phyloP scores from a whole-genome alignment of 2,888 invertebrate genomes.

The Morpho helenor region DNA sequence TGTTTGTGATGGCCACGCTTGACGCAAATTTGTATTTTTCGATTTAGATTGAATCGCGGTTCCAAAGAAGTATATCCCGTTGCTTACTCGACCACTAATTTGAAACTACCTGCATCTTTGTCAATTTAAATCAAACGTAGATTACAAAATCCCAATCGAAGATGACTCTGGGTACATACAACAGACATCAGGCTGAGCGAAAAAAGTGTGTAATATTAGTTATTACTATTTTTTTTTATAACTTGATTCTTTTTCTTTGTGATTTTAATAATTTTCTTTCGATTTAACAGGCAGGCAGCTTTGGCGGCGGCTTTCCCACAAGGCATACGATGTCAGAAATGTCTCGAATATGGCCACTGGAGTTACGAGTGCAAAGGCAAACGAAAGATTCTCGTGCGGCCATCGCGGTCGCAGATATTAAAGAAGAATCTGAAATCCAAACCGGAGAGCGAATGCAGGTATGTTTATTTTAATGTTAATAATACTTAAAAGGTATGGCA shows the following conservation, averaged over 20 bases:
- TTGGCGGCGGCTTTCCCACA: conserved; percentile 84
- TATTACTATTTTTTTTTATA: not conserved
- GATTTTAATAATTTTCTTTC: conserved; percentile 13
- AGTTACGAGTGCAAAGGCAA: conserved; percentile 96
- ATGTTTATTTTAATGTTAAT: conserved; percentile 5
- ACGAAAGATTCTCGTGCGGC: conserved; percentile 90
- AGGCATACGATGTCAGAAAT: conserved; percentile 94
- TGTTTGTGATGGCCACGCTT: conserved; percentile 31
- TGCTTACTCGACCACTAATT: not conserved
- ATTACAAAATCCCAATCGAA: conserved; percentile 19
- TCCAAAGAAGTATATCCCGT: conserved; percentile 22
- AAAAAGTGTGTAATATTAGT: conserved; percentile 52
- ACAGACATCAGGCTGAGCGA: conserved; percentile 66
- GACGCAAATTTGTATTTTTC: conserved; percentile 23
- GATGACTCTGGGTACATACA: conserved; percentile 72
- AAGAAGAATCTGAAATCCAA: conserved; percentile 80
- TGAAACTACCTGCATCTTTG: conserved; percentile 6
- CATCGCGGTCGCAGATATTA: conserved; percentile 89
- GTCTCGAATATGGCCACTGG: conserved; percentile 95
- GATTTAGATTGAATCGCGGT: conserved; percentile 36
- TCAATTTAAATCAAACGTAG: not conserved
- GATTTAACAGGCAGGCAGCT: conserved; percentile 72
- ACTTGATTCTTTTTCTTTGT: conserved; percentile 7
- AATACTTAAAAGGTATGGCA: no score
- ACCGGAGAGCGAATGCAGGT: conserved; percentile 63